phyloP scores from a whole-genome alignment of 2,113 vertebrate genomes.

The Neolamprologus longior region DNA sequence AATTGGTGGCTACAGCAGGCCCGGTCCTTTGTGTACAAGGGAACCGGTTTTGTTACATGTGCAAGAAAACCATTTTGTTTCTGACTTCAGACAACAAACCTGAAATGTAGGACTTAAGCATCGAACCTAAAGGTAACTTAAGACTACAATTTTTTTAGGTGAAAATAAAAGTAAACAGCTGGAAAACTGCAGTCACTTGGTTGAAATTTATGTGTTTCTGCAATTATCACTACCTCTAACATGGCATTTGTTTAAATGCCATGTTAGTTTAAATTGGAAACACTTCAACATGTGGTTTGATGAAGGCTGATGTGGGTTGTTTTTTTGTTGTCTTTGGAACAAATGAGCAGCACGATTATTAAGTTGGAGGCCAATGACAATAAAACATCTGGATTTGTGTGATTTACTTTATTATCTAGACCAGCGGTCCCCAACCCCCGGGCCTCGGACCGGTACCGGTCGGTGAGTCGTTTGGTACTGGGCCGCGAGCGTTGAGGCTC shows the following conservation, averaged over 20 bases:
- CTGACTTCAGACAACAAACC: neutral
- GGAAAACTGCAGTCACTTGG: neutral
- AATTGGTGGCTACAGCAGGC: neutral
- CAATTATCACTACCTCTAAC: neutral
- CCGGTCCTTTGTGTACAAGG: neutral
- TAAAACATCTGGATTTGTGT: neutral
- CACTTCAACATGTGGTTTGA: neutral
- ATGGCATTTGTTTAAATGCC: neutral
- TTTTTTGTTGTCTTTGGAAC: too few relatives aligned
- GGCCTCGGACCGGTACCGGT: too few relatives aligned
- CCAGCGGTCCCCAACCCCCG: accelerated
- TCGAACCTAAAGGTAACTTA: neutral
- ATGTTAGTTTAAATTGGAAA: neutral
- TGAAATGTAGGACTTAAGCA: neutral
- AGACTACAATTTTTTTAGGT: accelerated
- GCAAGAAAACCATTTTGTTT: neutral
- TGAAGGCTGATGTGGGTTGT: neutral
- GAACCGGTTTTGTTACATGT: neutral
- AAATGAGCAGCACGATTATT: neutral
- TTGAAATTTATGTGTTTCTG: neutral
- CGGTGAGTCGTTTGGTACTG: too few relatives aligned
- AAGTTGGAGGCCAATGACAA: neutral
- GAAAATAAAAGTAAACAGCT: neutral
- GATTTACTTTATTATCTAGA: neutral
- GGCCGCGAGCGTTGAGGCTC: too few relatives aligned